Base-by-base conservation (phyloP, 2,797 vertebrate genomes). In the Pantherophis alleghaniensis region DNA sequence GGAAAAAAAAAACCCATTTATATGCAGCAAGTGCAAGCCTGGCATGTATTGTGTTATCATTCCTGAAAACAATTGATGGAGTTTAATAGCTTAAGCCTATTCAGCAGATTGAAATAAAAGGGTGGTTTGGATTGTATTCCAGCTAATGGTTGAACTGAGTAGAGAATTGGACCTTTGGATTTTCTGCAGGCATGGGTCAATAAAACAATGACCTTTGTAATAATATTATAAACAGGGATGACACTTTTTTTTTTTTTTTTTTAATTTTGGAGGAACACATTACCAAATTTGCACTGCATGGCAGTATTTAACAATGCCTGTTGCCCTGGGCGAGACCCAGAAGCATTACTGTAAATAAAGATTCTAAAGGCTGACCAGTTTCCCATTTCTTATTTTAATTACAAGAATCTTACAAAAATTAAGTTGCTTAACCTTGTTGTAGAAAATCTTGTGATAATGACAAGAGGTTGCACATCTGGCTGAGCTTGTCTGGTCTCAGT, bases 1-100 rank as follows among this genome's bases (percentile, higher is more conserved):
- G 10, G 1, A 42, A 42, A 42, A 42, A 42, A 42, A 42, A 42
- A 42, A 42, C 42, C 42, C n/a, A 60, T 89, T 79, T 74, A 79
- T 59, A 89, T 60, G 87, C 26, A 59, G 32, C 66, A 51, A 56
- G 4, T 69, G 51, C 26, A 13, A 10, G 3, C 83, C 83, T 69
- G 91, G 87, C 93, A 90, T 53, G 88, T 79, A 90, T 66, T 95
- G 88, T 92, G 92, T 88, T 91, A 87, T 91, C 92, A 95, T 6
- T 92, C n/a, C 94, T 94, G 83, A 57, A 90, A 92, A 90, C 79
- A 94, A 57, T 60, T 94, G 93, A 92, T 79, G n/a, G 18, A 16
- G 91, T 87, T n/a, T 20, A 61, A 88, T 93, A 93, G 4, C 69
- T 79, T 83, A 32, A 96, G 56, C 89, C 95, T 96, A 55, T 56